Evolutionary conservation across 2,797 vertebrate species (phyloP).

Genomic region (Australoheros facetus): DNA sequence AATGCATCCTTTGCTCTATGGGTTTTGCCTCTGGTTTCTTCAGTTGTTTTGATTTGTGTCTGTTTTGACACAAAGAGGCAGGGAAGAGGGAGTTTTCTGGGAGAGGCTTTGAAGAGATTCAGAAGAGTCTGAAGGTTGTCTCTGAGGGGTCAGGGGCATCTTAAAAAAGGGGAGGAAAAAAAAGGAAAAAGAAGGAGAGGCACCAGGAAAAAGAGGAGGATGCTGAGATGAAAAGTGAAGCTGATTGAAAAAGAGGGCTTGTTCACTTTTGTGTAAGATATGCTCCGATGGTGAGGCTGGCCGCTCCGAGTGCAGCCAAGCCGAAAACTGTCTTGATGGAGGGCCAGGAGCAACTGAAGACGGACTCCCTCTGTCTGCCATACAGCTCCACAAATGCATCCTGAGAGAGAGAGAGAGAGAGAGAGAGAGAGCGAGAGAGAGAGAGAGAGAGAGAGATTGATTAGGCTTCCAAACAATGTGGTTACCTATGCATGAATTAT

Average conservation of each 20-base stretch:
- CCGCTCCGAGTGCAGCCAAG: constrained; percentile 91
- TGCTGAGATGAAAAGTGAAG: constrained; percentile 26
- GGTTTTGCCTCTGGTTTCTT: constrained; percentile 51
- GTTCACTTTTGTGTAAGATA: constrained; percentile 97
- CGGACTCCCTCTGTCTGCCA: constrained; percentile 86
- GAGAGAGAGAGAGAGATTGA: not conserved
- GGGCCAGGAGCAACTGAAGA: constrained; percentile 93
- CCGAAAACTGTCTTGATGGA: constrained; percentile 95
- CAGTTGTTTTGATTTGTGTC: constrained; percentile 71
- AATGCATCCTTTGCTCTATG: constrained; percentile 47
- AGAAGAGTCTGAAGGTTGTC: constrained; percentile 59
- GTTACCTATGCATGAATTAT: constrained; percentile 4
- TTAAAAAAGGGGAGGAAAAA: constrained; percentile 34
- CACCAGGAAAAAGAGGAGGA: constrained; percentile 27
- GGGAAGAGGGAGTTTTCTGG: constrained; percentile 40
- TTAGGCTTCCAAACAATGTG: not conserved
- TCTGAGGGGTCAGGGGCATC: constrained; percentile 63
- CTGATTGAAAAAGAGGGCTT: constrained; percentile 24
- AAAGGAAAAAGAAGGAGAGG: not conserved
- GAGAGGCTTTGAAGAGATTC: constrained; percentile 70
- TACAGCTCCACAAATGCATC: constrained; percentile 98
- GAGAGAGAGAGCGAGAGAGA: not conserved
- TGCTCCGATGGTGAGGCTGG: constrained; percentile 94
- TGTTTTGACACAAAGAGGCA: constrained; percentile 69
- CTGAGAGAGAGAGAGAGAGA: constrained; percentile 72